Evolutionary conservation across 2,113 vertebrate genomes (phyloP).

Genomic region (Hydrochoerus hydrochaeris): DNA sequence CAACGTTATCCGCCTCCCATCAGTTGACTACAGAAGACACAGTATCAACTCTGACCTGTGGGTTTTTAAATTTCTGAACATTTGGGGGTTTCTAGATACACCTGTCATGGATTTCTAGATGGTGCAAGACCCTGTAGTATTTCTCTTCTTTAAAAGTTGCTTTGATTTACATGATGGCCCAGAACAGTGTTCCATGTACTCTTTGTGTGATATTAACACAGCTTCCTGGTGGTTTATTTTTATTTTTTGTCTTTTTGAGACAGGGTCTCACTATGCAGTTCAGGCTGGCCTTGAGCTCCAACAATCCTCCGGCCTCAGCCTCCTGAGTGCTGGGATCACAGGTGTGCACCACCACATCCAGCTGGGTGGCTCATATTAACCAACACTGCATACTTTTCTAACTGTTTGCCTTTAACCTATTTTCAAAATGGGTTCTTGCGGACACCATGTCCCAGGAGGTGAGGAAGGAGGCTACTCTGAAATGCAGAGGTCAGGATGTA

Average conservation of each 20-base stretch:
- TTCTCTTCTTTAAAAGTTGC: neutral
- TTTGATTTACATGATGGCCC: neutral
- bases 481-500: neutral
- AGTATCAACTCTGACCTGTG: neutral
- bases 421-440: neutral
- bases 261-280: too few species aligned
- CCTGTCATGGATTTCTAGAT: neutral
- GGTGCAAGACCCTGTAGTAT: neutral
- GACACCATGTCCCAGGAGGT: neutral
- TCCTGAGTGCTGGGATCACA: too few species aligned
- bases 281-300: too few species aligned
- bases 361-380: neutral
- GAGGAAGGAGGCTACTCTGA: neutral
- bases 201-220: neutral
- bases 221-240: neutral
- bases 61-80: too few species aligned
- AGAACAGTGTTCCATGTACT: neutral
- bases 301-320: too few species aligned
- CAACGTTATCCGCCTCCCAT: too few species aligned
- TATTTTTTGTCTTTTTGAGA: too few species aligned
- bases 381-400: neutral
- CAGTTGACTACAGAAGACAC: neutral
- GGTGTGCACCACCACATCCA: too few species aligned
- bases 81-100: neutral
- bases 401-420: neutral